These are phyloP conservation scores for Metalampra italica DNA, from an alignment of 2,888 invertebrate genomes.

Conservation along the genomic window DNA sequence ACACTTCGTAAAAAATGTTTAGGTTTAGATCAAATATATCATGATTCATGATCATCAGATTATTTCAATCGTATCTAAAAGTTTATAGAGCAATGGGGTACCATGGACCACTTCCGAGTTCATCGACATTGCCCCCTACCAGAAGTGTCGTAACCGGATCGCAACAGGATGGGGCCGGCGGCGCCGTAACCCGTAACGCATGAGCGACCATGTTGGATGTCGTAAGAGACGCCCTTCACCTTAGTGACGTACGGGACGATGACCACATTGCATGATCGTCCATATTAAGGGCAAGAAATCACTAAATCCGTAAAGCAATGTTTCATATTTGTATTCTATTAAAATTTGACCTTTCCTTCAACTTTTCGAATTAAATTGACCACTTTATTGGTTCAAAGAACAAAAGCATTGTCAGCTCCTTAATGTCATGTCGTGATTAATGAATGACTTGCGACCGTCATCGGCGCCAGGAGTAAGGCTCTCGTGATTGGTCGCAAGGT, in stretches of 20 bases:
- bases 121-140: not conserved
- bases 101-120: not conserved
- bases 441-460: constrained; percentile 4
- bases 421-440: not conserved
- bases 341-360: too few species aligned
- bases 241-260: not conserved
- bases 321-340: too few species aligned
- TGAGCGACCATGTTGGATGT: not conserved
- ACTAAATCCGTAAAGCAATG: too few species aligned
- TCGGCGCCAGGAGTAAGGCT: constrained; percentile 12
- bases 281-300: too few species aligned
- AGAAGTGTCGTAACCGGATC: not conserved
- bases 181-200: not conserved
- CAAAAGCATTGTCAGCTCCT: not conserved
- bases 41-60: too few species aligned
- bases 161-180: not conserved
- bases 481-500: constrained; percentile 20
- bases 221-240: not conserved
- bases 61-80: too few species aligned
- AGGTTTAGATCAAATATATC: too few species aligned
- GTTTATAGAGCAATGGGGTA: too few species aligned
- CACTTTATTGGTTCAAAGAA: not conserved
- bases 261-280: not conserved
- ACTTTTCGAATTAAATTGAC: not conserved
- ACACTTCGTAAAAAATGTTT: too few species aligned